Evolutionary conservation across 2,797 vertebrate genomes (phyloP), one percentile per base, ranked within the genome.

Genomic region (Lycodopsis pacificus): DNA sequence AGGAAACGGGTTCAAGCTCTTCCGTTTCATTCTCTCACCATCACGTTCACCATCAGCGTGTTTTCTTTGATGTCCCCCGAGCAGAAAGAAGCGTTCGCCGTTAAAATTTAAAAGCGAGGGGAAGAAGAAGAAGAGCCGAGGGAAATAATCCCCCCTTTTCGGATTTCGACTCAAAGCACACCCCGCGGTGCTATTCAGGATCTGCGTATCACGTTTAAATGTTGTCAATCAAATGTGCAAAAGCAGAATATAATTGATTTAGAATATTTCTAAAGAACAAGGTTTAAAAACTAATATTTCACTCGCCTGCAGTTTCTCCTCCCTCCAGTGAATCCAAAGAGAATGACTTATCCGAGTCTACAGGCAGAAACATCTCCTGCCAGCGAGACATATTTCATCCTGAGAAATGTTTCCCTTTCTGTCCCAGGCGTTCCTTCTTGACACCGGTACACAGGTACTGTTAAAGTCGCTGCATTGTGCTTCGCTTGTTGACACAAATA

Each of bases 301-400:
- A 80, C 61, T 74, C 19, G 15, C 56, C 46, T 67, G 79, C 75
- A 66, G 76, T 63, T 82, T 80, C 75, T 48, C 80, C 77, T 71
- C 77, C 71, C 53, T 51, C 10, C 42, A 76, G 64, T 34, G 76
- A 56, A 82, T 89, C 77, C 77, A 83, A 68, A 67, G 57, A 74
- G 82, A 88, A 84, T 81, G 79, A 91, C 73, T 84, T 85, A 88
- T 88, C 83, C 48, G 30, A 77, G 75, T 86, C 76, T 77, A 73
- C 79, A 70, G 75, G 78, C 81, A 74, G 38, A 80, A 68, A 65
- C 56, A 7, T 66, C 73, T 58, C 40, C 19, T 77, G 85, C 79
- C 82, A 84, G 79, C 0, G 8, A 82, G 74, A 77, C 73, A 66
- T 44, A 63, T 63, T 42, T 86, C 76, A 85, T 69, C 64, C 76